A percentile compares a stretch with the other conserved stretches of the same genome.
Evolutionary conservation across 2,888 invertebrate species (phyloP).

Genomic region (Hydrotaea diabolus): DNA sequence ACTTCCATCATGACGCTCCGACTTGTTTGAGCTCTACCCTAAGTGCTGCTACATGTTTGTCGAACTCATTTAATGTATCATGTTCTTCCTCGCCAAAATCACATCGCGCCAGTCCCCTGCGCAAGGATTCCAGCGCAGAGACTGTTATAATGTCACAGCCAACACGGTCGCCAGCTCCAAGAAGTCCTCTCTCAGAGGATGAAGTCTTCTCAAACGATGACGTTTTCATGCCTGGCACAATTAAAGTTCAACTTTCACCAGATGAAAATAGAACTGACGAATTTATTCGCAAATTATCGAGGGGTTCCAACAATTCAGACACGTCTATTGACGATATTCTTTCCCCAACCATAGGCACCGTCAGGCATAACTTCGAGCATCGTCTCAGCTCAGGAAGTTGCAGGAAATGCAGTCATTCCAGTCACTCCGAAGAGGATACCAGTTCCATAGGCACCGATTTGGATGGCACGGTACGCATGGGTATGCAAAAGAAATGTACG

Average conservation of each 20-base stretch:
- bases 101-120: slow-evolving; percentile 67
- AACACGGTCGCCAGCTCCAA: slow-evolving; percentile 83
- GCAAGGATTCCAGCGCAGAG: slow-evolving; percentile 76
- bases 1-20: slow-evolving; percentile 73
- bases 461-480: slow-evolving; percentile 91
- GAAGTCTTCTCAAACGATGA: slow-evolving; percentile 84
- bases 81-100: slow-evolving; percentile 77
- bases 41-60: slow-evolving; percentile 78
- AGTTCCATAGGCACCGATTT: slow-evolving; percentile 89
- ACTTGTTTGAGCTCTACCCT: slow-evolving; percentile 79
- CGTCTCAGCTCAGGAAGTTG: slow-evolving; percentile 83
- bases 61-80: slow-evolving; percentile 77
- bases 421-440: slow-evolving; percentile 88
- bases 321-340: slow-evolving; percentile 85
- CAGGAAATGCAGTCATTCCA: slow-evolving; percentile 86
- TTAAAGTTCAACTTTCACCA: slow-evolving; percentile 83
- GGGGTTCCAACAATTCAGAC: slow-evolving; percentile 85
- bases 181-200: slow-evolving; percentile 84
- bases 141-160: slow-evolving; percentile 84
- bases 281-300: slow-evolving; percentile 77
- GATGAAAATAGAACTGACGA: slow-evolving; percentile 82
- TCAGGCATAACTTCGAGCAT: slow-evolving; percentile 80
- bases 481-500: slow-evolving; percentile 89
- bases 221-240: slow-evolving; percentile 84
- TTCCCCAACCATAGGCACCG: slow-evolving; percentile 82